Evolutionary conservation across 2,888 invertebrate species (phyloP).

Genomic region (Marronus borbonicus): DNA sequence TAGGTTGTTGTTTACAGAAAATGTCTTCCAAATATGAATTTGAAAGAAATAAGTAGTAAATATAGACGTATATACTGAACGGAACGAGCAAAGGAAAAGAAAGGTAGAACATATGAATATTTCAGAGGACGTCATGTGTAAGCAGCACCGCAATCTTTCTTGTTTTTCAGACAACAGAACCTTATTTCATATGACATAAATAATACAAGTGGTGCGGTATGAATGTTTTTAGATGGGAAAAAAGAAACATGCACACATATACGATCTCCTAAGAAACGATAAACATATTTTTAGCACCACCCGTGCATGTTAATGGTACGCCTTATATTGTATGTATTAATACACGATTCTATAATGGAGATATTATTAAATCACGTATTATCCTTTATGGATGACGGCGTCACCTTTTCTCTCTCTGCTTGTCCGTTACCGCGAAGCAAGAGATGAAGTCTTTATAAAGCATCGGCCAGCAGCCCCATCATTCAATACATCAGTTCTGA

Average conservation of each 20-base stretch:
- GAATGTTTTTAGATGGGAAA: conserved; percentile 37
- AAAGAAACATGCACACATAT: conserved; percentile 25
- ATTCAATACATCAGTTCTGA: conserved; percentile 45
- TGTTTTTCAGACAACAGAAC: conserved; percentile 47
- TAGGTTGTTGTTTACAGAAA: neutral
- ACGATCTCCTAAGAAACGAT: conserved; percentile 43
- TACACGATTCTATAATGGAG: conserved; percentile 41
- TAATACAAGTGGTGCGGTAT: conserved; percentile 44
- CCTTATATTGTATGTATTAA: conserved; percentile 40
- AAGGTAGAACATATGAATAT: conserved; percentile 45
- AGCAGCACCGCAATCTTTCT: conserved; percentile 47
- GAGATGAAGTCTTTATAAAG: conserved; percentile 47
- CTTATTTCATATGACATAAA: conserved; percentile 48
- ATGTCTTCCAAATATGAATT: conserved; percentile 4
- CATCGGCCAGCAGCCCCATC: conserved; percentile 38
- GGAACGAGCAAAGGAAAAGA: conserved; percentile 12
- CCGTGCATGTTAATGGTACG: conserved; percentile 47
- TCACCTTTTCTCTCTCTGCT: conserved; percentile 46
- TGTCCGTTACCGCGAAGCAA: conserved; percentile 31
- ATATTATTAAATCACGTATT: conserved; percentile 47
- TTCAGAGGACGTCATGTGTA: conserved; percentile 47
- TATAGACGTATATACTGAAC: conserved; percentile 12
- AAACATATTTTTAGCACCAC: conserved; percentile 50
- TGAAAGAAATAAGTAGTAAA: conserved; percentile 22
- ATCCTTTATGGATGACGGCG: conserved; percentile 34